Evolutionary conservation across 2,113 vertebrate genomes (phyloP), one percentile per base, ranked within the genome.

Genomic region (Acanthisitta chloris): DNA sequence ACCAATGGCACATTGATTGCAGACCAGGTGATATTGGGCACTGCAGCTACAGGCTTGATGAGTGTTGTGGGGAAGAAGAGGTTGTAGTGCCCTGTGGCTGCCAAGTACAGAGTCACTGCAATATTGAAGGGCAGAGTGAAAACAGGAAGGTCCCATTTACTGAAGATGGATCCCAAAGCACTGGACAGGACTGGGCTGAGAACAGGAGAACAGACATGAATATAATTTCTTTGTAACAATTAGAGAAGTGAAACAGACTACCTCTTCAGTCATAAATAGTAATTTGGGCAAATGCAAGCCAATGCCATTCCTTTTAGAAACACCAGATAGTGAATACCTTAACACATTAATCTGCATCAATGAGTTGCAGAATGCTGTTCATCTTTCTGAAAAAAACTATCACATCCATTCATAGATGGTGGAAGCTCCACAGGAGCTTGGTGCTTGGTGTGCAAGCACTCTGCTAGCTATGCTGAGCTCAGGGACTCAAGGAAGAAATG

Each of bases 121-220:
- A 99, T 98, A 96, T 99, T 99, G 98, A 99, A 99, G 73, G 99
- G 99, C 94, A 99, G 92, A 0, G 99, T 99, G 96, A 99, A 98
- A 81, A 99, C 99, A 0, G 99, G 99, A 79, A 99, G 98, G 90
- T 99, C 99, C 99, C 99, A 99, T 86, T 99, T 99, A 87, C 98
- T 99, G 98, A 99, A 98, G 86, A 99, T 97, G 8, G 98, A 98
- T 26, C 98, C 98, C 94, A 99, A 83, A 52, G 99, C 99, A 34
- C 99, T 99, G 88, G 98, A 99, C 64, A 99, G 97, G 43, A 99
- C 74, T 8, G 99, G 99, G 85, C 99, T 99, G 97, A 65, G 40
- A 52, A 96, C 36, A 95, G 58, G 49, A 77, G 8, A 94, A 25
- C 10, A 77, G 86, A 64, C 29, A 31, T 1, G 13, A 70, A 2